Base-by-base conservation (phyloP, 1,140 invertebrate species). In the Cydia strobilella region DNA sequence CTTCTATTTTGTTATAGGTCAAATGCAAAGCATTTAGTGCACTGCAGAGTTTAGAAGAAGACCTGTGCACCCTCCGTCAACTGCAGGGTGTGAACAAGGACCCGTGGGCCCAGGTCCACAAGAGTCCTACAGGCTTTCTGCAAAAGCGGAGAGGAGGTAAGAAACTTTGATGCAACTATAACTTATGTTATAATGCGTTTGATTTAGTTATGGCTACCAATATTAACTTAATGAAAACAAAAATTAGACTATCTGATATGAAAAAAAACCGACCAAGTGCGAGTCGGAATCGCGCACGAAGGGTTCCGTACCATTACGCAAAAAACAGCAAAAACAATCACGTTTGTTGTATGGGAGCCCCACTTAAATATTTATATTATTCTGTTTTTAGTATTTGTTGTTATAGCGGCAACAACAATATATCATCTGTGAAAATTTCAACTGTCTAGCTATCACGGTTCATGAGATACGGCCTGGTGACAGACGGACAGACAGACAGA, bases 21-120 rank as follows among this genome's bases (percentile, higher is more conserved):
- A 99, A 99, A 93, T 96, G 96, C 69, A 98, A 99, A 93, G 97
- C 97, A 5, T 99, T 97, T 86, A 96, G 97, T 85, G 97, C 98
- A 25, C 91, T 99, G 25, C 97, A 98, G 85, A 97, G 97, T 18
- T 93, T 99, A 74, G 98, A 99, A 94, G 95, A 96, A 42, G 98
- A 99, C 94, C 93, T 99, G n/a, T 96, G 95, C 76, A 96, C 95
- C 51, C 88, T 99, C 75, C 96, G 97, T 45, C 96, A 97, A 79
- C 90, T 98, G 74, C 94, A 95, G 76, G 93, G 89, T 74, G 97
- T 96, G 81, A 95, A 96, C 73, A 97, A 96, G 87, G 97, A 98
- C 79, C 96, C 97, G 0, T 96, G 97, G 86, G 96, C 96, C 80
- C 94, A 98, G 63, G 96, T 99, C 66, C 97, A 98, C 86, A 98